Conservation (phyloP, 2,888 invertebrate genomes). For the Resseliella maxima region DNA sequence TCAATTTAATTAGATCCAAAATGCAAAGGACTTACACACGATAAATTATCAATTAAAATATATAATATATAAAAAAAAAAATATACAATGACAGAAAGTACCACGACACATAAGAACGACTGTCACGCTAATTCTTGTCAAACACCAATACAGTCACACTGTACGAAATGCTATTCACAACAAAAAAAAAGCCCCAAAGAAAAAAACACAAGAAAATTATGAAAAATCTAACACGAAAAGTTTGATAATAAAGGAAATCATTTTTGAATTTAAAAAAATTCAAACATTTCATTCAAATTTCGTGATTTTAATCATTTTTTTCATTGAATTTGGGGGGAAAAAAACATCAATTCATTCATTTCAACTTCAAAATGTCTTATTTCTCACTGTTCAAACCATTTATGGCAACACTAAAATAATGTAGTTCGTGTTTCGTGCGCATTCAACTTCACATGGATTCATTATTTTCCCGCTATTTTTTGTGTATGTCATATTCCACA, state of each 20-base stretch:
- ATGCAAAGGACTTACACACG: conserved; percentile 1
- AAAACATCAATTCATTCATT: not conserved
- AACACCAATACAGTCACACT: not conserved
- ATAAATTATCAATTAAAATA: conserved; percentile 48
- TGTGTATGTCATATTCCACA: conserved; percentile 8
- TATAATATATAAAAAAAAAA: conserved; percentile 2
- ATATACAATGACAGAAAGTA: not conserved
- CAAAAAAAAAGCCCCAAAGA: not conserved
- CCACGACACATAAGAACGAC: conserved; percentile 4
- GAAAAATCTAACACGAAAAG: no score
- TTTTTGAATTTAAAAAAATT: no score
- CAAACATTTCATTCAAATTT: no score
- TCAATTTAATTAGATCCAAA: not conserved
- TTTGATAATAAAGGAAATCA: no score
- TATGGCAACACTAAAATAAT: not conserved
- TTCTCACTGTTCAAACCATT: no score
- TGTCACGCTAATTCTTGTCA: not conserved
- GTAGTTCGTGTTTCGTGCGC: not conserved
- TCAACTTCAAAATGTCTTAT: not conserved
- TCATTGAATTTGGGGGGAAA: not conserved
- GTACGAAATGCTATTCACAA: not conserved
- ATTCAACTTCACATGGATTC: not conserved
- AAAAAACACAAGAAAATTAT: no score
- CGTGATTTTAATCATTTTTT: no score
- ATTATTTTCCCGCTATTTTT: conserved; percentile 41